A percentile compares a stretch with the other conserved stretches of the same genome.
Conservation (phyloP, 2,113 vertebrate genomes). For the Callospermophilus lateralis region DNA sequence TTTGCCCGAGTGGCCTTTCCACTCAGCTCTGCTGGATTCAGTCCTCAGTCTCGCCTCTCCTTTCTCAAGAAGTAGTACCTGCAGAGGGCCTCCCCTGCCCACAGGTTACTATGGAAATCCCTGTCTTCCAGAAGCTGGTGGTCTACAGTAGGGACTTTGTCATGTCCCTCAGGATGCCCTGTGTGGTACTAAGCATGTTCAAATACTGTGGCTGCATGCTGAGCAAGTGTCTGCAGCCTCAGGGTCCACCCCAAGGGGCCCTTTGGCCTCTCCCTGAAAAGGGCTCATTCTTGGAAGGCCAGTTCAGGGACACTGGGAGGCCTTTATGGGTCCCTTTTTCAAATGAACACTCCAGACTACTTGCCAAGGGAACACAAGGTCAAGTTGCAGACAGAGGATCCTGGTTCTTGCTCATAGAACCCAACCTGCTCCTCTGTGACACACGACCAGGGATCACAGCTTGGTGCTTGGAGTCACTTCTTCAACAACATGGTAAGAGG, state of each 20-base stretch:
- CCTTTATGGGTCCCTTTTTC: not conserved
- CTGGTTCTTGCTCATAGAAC: not conserved
- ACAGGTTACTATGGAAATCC: not conserved
- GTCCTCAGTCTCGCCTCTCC: not conserved
- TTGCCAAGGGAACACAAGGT: not conserved
- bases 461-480: not conserved
- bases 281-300: not conserved
- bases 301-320: not conserved
- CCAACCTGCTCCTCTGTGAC: not conserved
- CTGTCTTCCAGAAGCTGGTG: not conserved
- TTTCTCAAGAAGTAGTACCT: not conserved
- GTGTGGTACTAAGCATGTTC: not conserved
- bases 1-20: not conserved
- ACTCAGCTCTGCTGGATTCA: not conserved
- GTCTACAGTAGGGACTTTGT: not conserved
- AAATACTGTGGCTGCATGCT: not conserved
- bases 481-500: not conserved
- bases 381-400: not conserved
- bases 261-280: not conserved
- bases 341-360: not conserved
- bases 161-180: rapidly evolving
- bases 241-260: not conserved
- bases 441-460: not conserved
- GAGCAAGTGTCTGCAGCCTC: not conserved
- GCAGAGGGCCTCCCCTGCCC: rapidly evolving